These are phyloP conservation scores for Chanos chanos DNA, from an alignment of 2,797 vertebrate species.

Conservation along the genomic window DNA sequence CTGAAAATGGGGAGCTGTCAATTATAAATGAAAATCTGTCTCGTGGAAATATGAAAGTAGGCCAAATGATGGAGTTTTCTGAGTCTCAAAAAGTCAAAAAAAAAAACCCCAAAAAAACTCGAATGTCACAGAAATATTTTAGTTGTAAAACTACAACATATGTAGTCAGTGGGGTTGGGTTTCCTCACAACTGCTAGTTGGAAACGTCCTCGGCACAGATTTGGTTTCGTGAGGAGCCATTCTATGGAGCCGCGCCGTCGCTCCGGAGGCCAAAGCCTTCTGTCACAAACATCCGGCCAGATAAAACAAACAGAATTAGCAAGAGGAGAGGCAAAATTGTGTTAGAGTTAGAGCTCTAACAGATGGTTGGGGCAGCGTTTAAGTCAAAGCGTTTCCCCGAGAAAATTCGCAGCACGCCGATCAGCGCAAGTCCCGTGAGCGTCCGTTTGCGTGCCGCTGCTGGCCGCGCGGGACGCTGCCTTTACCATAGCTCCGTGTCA, in stretches of 20 bases:
- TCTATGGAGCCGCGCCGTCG: background rate
- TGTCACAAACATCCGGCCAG: constrained; percentile 35
- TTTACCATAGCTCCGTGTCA: background rate
- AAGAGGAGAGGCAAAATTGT: background rate
- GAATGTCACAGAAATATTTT: background rate
- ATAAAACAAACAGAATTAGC: constrained; percentile 27
- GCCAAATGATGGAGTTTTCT: constrained; percentile 51
- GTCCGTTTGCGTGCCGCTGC: background rate
- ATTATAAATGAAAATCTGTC: constrained; percentile 60
- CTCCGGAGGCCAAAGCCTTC: background rate
- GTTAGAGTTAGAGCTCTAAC: constrained; percentile 4
- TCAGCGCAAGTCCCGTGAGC: no score
- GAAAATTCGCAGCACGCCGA: no score
- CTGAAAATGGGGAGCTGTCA: constrained; percentile 49
- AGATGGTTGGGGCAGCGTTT: background rate
- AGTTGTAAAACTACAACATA: background rate
- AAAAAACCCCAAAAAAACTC: background rate
- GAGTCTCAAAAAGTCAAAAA: constrained; percentile 32
- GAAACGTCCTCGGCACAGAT: background rate
- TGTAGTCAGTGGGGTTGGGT: background rate
- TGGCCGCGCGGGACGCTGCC: background rate
- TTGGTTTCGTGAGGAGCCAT: background rate
- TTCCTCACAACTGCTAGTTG: background rate
- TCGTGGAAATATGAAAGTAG: constrained; percentile 55
- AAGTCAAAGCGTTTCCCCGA: background rate